Conservation (phyloP, 2,113 vertebrate genomes). For the Cyprinus carpio region DNA sequence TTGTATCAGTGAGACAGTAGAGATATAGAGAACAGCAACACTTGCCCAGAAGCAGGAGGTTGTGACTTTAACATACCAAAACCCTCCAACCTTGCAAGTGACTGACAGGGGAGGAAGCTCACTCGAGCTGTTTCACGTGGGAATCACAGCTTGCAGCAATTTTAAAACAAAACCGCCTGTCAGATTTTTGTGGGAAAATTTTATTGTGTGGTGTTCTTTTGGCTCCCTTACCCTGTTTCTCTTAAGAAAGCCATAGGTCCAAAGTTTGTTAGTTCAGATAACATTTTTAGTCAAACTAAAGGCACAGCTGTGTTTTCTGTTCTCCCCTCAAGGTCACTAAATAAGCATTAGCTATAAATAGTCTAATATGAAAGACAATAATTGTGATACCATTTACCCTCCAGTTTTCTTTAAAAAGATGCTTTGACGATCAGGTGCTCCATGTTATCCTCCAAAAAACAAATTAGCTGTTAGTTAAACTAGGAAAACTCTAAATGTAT, state of each 20-base stretch:
- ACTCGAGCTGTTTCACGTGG: constrained; percentile 91
- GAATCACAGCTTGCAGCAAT: constrained; percentile 91
- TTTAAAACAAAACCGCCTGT: constrained; percentile 78
- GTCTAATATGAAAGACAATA: constrained; percentile 59
- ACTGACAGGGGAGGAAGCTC: constrained; percentile 91
- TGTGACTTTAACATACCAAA: constrained; percentile 83
- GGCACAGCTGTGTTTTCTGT: constrained; percentile 80
- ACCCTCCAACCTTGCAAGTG: constrained; percentile 78
- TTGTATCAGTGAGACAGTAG: constrained; percentile 83
- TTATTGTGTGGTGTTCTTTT: constrained; percentile 77
- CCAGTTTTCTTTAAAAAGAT: constrained; percentile 4
- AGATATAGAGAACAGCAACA: constrained; percentile 80
- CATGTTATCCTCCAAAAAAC: not conserved
- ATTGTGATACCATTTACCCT: constrained; percentile 45
- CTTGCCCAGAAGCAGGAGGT: constrained; percentile 82
- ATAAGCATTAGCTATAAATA: constrained; percentile 74
- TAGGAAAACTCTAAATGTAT: not conserved
- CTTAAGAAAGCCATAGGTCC: constrained; percentile 71
- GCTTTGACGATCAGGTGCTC: not conserved
- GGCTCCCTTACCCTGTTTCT: constrained; percentile 78
- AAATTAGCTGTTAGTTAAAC: not conserved
- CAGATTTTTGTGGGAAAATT: constrained; percentile 87
- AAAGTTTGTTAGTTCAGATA: constrained; percentile 84
- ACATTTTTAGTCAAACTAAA: constrained; percentile 74
- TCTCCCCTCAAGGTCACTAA: constrained; percentile 69